Evolutionary conservation across 2,888 invertebrate genomes (phyloP), one percentile per base, ranked within the genome.

Genomic region (Hololepta plana): DNA sequence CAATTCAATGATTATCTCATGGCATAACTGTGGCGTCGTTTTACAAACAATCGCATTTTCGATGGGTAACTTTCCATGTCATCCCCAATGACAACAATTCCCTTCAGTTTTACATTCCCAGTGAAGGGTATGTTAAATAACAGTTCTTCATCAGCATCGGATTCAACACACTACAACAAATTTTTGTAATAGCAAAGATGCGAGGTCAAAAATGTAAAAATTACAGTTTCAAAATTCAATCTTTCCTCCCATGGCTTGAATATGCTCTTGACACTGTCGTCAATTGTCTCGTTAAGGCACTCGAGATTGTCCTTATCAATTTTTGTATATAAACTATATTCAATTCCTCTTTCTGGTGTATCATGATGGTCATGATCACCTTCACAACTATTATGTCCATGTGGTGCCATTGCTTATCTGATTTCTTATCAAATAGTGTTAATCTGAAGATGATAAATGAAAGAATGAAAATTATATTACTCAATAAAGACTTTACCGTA

Each of bases 91-190:
- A 98, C 59, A 40, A 85, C 81, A 20, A 98, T 70, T 6, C 95
- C 95, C 59, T 93, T 93, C 25, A 98, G 57, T 54, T 95, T 95
- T 2, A 98, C 67, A 59, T 84, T 85, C 15, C 91, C 93, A 17
- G 88, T 87, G 49, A 98, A 98, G 13, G 95, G 95, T 44, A 96
- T 85, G 51, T 93, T 95, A 49, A 98, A 90, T 3, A 98, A 59
- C 3, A 98, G 59, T 56, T 98, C 96, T 53, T 85, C 84, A 58
- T 96, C 96, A 2, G 72, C 79, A 64, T 96, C 96, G 59, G 95
- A 95, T 55, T 88, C 80, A 1, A 96, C 95, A 65, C 62, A 87
- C 90, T 93, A 52, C 12, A 60, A 34, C 34, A 39, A 35, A 32
- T 33, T 19, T 4, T 23, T 15, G 14, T 25, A 15, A 12, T 14